phyloP scores from a whole-genome alignment of 2,888 invertebrate species.

The Caenorhabditis wallacei region DNA sequence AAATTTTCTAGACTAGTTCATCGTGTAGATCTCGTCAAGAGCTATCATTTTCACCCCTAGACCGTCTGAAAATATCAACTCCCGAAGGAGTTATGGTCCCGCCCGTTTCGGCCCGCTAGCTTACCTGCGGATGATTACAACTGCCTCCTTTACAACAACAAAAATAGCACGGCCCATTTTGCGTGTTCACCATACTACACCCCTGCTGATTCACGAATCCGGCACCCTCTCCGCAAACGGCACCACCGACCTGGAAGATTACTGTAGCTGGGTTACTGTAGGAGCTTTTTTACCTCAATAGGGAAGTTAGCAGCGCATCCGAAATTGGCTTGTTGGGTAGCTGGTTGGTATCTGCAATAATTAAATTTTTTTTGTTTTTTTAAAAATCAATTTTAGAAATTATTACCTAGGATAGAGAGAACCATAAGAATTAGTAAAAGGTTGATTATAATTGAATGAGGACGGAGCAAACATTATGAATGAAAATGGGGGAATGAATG shows the following conservation, averaged over 20 bases:
- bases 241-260: conserved; percentile 51
- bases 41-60: no score
- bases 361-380: no score
- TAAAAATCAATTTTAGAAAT: no score
- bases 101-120: no score
- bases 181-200: conserved; percentile 65
- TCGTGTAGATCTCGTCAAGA: no score
- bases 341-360: conserved; percentile 60
- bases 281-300: conserved; percentile 19
- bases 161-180: conserved; percentile 64
- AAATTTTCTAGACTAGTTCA: no score
- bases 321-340: conserved; percentile 65
- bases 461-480: conserved; percentile 55
- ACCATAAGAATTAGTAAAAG: not conserved
- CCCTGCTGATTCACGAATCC: conserved; percentile 66
- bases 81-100: no score
- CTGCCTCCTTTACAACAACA: conserved; percentile 69
- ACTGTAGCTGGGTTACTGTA: no score
- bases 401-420: conserved; percentile 43
- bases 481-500: conserved; percentile 15
- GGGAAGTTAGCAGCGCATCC: conserved; percentile 66
- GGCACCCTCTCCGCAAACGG: conserved; percentile 64
- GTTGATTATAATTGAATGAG: conserved; percentile 11
- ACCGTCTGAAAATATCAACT: no score
- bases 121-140: conserved; percentile 66